phyloP scores from a whole-genome alignment of 2,888 invertebrate genomes.

The Lampropteryx suffumata region DNA sequence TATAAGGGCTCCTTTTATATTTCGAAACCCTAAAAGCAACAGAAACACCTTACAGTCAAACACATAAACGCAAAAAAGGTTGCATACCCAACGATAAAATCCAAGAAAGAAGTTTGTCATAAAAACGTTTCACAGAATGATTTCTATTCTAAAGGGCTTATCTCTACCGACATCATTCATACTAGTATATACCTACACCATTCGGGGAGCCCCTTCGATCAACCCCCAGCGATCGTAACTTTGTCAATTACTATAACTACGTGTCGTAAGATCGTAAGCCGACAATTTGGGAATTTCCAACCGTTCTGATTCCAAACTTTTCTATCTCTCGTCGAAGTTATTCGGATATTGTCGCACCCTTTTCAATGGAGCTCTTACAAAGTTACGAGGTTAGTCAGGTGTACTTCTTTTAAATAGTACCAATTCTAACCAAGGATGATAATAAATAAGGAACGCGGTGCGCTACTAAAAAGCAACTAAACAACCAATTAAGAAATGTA shows the following conservation, averaged over 20 bases:
- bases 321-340: constrained; percentile 27
- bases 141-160: not conserved
- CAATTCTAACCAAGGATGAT: too few species aligned
- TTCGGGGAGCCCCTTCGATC: not conserved
- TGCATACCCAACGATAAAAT: too few species aligned
- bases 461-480: too few species aligned
- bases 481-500: too few species aligned
- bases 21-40: too few species aligned
- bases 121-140: too few species aligned
- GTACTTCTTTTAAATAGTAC: not conserved
- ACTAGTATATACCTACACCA: constrained; percentile 6
- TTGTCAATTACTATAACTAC: constrained; percentile 32
- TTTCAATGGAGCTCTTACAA: constrained; percentile 17
- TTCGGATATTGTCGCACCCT: constrained; percentile 30
- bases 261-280: constrained; percentile 28
- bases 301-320: constrained; percentile 21
- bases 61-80: too few species aligned
- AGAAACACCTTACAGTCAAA: too few species aligned
- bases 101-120: too few species aligned
- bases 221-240: constrained; percentile 25
- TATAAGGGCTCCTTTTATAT: too few species aligned
- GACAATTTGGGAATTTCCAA: constrained; percentile 26
- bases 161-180: constrained; percentile 7
- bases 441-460: too few species aligned
- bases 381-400: constrained; percentile 2